Conservation (phyloP, 2,113 vertebrate genomes). For the human region GRCh38 chr13:91570001-91570500, state of each 20-base stretch:
- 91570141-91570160: background rate
- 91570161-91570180: background rate
- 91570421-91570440: background rate
- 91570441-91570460: background rate
- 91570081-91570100: background rate
- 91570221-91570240: background rate
- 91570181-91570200: background rate
- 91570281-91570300: background rate
- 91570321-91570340: background rate
- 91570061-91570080: background rate
- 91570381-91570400: background rate
- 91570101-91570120: background rate
- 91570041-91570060: background rate
- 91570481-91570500: background rate
- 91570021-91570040: background rate
- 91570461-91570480: background rate
- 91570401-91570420: background rate
- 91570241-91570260: background rate
- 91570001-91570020: background rate
- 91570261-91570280: background rate
- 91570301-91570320: background rate
- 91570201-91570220: background rate
- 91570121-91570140: background rate
- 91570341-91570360: background rate
- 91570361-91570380: background rate